phyloP scores from a whole-genome alignment of 2,797 vertebrate species.

The Leptoclinus maculatus region DNA sequence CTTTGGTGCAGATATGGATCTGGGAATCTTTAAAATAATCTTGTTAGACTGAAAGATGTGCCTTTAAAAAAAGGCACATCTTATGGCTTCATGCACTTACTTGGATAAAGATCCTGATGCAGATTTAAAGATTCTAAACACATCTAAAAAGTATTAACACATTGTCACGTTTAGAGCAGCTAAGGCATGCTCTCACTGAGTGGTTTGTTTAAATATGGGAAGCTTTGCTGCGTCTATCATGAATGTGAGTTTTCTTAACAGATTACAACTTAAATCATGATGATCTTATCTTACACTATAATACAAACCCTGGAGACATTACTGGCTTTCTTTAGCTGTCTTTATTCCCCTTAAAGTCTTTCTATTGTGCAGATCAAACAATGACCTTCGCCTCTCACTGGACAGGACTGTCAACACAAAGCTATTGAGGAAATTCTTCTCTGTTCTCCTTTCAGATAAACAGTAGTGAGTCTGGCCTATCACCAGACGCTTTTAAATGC shows the following conservation, averaged over 20 bases:
- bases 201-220: conserved; percentile 1
- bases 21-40: not conserved
- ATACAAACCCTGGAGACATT: conserved; percentile 22
- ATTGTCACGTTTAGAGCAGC: not conserved
- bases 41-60: not conserved
- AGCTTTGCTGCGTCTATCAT: not conserved
- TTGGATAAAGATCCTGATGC: not conserved
- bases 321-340: conserved; percentile 28
- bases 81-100: not conserved
- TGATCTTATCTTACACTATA: conserved; percentile 37
- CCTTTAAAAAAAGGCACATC: too few species aligned
- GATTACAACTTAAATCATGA: conserved; percentile 31
- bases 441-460: conserved; percentile 71
- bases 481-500: conserved; percentile 25
- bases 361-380: conserved; percentile 92
- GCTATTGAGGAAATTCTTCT: conserved; percentile 75
- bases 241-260: conserved; percentile 36
- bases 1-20: not conserved
- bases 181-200: not conserved
- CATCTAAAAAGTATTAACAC: not conserved
- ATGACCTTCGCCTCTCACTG: conserved; percentile 87
- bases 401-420: conserved; percentile 79
- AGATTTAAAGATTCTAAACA: not conserved
- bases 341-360: conserved; percentile 75
- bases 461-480: conserved; percentile 33